Evolutionary conservation across 1,140 invertebrate genomes (phyloP).

Genomic region (Pachyrhynchus sulphureomaculatus): DNA sequence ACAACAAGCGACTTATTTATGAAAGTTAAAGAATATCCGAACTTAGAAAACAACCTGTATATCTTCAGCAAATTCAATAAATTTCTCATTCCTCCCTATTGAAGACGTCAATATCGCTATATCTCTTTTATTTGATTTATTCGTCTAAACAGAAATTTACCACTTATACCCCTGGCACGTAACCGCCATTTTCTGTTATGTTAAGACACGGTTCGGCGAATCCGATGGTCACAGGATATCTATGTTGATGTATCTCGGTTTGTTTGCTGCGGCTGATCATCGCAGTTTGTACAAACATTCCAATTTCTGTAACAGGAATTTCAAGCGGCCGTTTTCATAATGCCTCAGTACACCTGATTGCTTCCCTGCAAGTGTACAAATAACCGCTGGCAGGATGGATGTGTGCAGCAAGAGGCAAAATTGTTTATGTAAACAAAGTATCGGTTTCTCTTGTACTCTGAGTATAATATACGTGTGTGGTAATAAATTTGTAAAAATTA

Average conservation of each 20-base stretch:
- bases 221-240: not conserved
- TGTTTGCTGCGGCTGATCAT: constrained; percentile 6
- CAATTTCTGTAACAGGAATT: not conserved
- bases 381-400: not conserved
- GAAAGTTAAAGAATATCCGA: no score
- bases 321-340: not conserved
- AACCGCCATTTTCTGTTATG: constrained; percentile 6
- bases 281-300: constrained; percentile 9
- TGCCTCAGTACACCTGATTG: constrained; percentile 5
- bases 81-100: no score
- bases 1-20: no score
- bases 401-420: no score
- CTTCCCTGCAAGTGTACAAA: not conserved
- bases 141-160: not conserved
- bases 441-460: no score
- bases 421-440: no score
- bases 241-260: constrained; percentile 12
- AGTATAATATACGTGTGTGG: no score
- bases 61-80: no score
- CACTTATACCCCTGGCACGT: not conserved
- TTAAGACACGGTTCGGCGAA: constrained; percentile 1
- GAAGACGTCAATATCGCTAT: no score
- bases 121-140: not conserved
- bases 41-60: no score
- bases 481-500: no score